Base-by-base conservation (phyloP, 2,797 vertebrate species). In the Microchirus variegatus region DNA sequence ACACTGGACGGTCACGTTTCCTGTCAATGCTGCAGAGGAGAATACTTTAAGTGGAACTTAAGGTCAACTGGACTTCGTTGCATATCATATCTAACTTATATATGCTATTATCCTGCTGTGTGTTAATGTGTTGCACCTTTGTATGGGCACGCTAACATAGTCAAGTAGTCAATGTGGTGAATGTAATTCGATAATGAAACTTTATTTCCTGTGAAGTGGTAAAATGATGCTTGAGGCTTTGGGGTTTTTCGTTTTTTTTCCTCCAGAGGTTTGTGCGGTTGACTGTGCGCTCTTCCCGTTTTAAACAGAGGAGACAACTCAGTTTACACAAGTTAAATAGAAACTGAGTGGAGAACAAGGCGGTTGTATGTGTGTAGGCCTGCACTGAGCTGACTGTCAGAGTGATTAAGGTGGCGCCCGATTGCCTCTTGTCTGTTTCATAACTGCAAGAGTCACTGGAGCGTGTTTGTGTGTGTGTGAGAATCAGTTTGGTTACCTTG, bases 361-460 rank as follows among this genome's bases (percentile, higher is more conserved):
- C 42, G 31, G 31, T 44, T 51, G 59, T 65, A 22, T 54, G 53
- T 70, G 50, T n/a, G 58, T 47, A 13, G 22, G 37, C n/a, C 16
- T 36, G 53, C 12, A 67, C 42, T 86, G 82, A 72, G 63, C 67
- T 72, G 85, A 82, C 81, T 77, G 79, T 78, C 88, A 89, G 80
- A 2, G 43, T 87, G 87, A 90, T 84, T 84, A 83, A 90, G 70
- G 67, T 86, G 89, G 85, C 86, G 76, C 84, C 87, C 58, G 11
- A 53, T 78, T 5, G 59, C 82, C 64, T 80, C 74, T 59, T 38
- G 58, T 77, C 65, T 85, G 67, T 83, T 87, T 88, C 76, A 74
- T 83, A 83, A 87, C 56, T 49, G 42, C 40, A 59, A 22, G 52
- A 87, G 37, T 67, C 64, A 67, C 53, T 78, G 75, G 53, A 71